Evolutionary conservation across 2,888 invertebrate species (phyloP), one percentile per base, ranked within the genome.

Genomic region (Biston betularia): DNA sequence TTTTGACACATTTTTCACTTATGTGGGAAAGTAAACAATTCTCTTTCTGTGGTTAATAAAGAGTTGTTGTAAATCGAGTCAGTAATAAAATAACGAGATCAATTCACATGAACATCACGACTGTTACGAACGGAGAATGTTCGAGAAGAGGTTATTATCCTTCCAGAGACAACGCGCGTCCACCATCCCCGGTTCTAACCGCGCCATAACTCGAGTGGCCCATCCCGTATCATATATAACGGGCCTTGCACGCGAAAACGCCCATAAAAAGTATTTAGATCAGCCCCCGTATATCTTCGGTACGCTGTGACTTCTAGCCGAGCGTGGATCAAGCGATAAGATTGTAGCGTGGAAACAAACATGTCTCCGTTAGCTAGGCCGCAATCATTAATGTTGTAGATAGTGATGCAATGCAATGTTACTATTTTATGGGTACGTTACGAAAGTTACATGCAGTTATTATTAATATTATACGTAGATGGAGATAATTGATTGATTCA

Each of bases 181-280:
- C 42, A 42, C 44, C 42, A 33, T 40, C 42, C 54, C 53, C 6
- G 2, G 45, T 44, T 50, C 15, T 40, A 42, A 8, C 45, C 33
- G 1, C 14, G 44, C 57, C 52, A 62, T 66, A 66, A 66, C 66
- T 66, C 61, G 46, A 42, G 44, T 14, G 52, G 40, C 40, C 52
- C 62, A 48, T 53, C 66, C 62, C 57, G 42, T 55, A 24, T 1
- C 65, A 61, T 67, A 63, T 50, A 59, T 67, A 54, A 67, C 58
- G 62, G 45, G 54, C 11, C 62, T 58, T 58, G 67, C 67, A 67
- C 63, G 63, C 72, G 75, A 73, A 78, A 81, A 81, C 71, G 70
- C 66, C 79, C 82, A 78, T 84, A 83, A 85, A 83, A 85, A 86
- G 81, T 85, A 80, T 83, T 82, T 80, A 82, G 81, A 81, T 81